phyloP scores from a whole-genome alignment of 2,113 vertebrate genomes.

The Recurvirostra avosetta region DNA sequence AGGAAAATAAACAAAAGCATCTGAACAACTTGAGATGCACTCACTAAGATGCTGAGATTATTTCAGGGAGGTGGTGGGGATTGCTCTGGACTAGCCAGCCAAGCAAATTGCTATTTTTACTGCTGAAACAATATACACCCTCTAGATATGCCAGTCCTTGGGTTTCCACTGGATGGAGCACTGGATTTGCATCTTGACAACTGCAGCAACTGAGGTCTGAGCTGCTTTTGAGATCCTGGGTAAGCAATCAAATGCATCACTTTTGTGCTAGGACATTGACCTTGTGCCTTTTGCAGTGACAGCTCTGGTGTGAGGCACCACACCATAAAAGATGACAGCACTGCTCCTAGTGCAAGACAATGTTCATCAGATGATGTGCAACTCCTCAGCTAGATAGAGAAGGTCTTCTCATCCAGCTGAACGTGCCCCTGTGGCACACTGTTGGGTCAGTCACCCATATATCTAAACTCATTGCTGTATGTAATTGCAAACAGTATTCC shows the following conservation, averaged over 20 bases:
- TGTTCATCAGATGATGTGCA: neutral
- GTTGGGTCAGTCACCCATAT: neutral
- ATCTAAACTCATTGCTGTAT: neutral
- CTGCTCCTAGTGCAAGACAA: neutral
- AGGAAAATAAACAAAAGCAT: neutral
- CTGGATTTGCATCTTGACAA: neutral
- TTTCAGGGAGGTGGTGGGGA: neutral
- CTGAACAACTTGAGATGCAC: neutral
- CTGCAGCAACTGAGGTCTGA: neutral
- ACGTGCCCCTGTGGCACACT: accelerated
- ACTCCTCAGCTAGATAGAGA: neutral
- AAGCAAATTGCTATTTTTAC: neutral
- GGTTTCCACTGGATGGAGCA: neutral
- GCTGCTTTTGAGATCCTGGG: neutral
- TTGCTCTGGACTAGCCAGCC: neutral
- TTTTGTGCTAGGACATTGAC: neutral
- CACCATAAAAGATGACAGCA: neutral
- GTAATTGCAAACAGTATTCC: neutral
- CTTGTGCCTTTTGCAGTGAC: neutral
- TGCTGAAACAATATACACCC: neutral
- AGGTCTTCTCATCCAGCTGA: neutral
- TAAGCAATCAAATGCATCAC: neutral
- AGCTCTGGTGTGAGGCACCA: neutral
- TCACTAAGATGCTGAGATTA: neutral
- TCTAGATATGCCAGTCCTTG: neutral